Evolutionary conservation across 2,797 vertebrate species (phyloP), one percentile per base, ranked within the genome.

Genomic region (Ptychobarbus kaznakovi): DNA sequence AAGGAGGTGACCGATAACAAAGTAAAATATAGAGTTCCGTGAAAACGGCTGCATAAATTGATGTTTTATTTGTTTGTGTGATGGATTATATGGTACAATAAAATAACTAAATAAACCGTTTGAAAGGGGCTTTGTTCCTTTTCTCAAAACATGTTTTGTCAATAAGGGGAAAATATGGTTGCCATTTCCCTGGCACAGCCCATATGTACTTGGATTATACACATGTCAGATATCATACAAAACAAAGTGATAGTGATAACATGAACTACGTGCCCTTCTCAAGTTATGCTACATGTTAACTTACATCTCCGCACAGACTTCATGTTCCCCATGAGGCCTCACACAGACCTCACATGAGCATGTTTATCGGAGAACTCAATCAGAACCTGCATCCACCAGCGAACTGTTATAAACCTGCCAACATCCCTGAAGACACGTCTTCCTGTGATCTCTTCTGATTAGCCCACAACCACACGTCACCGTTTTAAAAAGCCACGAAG

Each of bases 351-450:
- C 66, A 82, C 58, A 32, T 65, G 46, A 77, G 13, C 18, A 6
- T 49, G 25, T 84, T 88, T 77, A 86, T 88, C 81, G 65, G 3
- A 13, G 4, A 1, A 18, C 1, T 81, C 15, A 15, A 83, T 86
- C 84, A 35, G 25, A 70, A 63, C 42, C 84, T 81, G 77, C 76
- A 63, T 79, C 38, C n/a, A 44, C 13, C 2, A 35, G 70, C 66
- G 38, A 25, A 25, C 15, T 28, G 44, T 6, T 28, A 42, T 73
- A 66, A 86, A 53, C 53, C 32, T 70, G 46, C 32, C 46, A 40
- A 84, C 85, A 79, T 58, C 38, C 16, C 65, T 68, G 6, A 25
- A 40, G 46, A 80, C 78, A 86, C 73, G 46, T 86, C 61, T 78
- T 32, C 44, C 3, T 12, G 81, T 35, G 22, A 68, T 78, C 70